These are phyloP conservation scores for Proteles cristata DNA, from an alignment of 2,113 vertebrate species.

Conservation along the genomic window DNA sequence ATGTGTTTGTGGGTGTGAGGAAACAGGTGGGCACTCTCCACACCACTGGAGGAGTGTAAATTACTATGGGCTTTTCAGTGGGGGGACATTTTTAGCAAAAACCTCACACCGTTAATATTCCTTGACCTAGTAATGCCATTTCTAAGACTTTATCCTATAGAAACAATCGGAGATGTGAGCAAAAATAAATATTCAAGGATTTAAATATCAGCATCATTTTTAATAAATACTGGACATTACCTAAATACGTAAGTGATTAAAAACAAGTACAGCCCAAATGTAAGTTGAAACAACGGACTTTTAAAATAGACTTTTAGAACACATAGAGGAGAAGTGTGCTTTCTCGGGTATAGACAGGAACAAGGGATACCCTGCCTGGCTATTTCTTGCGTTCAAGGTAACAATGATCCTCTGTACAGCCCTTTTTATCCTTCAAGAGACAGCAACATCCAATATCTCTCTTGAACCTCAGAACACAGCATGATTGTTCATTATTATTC, in stretches of 20 bases:
- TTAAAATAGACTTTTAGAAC: not conserved
- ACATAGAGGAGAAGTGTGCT: not conserved
- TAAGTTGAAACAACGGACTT: not conserved
- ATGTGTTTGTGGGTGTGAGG: not conserved
- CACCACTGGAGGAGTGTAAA: not conserved
- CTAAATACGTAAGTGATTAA: constrained; percentile 33
- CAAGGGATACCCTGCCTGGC: not conserved
- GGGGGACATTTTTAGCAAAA: constrained; percentile 5
- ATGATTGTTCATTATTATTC: not conserved
- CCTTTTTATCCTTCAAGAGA: not conserved
- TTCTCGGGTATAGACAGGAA: not conserved
- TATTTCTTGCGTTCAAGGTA: not conserved
- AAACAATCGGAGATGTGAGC: not conserved
- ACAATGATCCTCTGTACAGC: not conserved
- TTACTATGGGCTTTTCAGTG: not conserved
- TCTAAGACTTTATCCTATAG: not conserved
- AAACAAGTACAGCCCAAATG: constrained; percentile 7
- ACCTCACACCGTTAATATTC: not conserved
- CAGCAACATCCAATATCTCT: not conserved
- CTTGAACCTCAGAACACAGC: not conserved
- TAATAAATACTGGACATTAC: constrained; percentile 46
- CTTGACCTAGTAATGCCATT: constrained; percentile 46
- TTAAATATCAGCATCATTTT: constrained; percentile 59
- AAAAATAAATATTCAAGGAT: constrained; percentile 26
- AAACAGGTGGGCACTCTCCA: constrained; percentile 41